A percentile compares a stretch with the other conserved stretches of the same genome.
These are phyloP conservation scores for Rhogogaster chlorosoma DNA, from an alignment of 2,888 invertebrate genomes.

Conservation along the genomic window DNA sequence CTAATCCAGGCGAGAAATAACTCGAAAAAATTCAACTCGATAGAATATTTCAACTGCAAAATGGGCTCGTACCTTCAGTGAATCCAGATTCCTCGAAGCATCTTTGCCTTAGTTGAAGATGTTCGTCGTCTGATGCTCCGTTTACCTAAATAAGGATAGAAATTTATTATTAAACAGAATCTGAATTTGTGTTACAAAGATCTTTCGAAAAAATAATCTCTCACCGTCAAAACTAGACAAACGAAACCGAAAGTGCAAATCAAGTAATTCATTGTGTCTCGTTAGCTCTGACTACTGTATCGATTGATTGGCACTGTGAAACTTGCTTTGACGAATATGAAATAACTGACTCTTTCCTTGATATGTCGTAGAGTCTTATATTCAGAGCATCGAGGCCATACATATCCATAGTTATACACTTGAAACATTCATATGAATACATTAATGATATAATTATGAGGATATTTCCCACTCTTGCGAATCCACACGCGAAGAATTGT, in stretches of 20 bases:
- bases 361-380: background rate
- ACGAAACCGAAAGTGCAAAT: background rate
- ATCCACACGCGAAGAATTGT: background rate
- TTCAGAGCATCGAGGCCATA: background rate
- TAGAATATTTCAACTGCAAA: background rate
- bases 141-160: background rate
- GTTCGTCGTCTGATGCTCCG: background rate
- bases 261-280: background rate
- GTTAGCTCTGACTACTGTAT: background rate
- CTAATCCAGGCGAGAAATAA: background rate
- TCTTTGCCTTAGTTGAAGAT: background rate
- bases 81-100: background rate
- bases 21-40: background rate
- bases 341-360: background rate
- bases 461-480: background rate
- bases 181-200: background rate
- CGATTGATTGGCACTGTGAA: background rate
- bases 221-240: background rate
- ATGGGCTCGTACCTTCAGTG: background rate
- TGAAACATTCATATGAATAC: background rate
- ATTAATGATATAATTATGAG: background rate
- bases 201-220: background rate
- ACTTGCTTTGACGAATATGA: background rate
- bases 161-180: background rate
- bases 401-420: background rate